Base-by-base conservation (phyloP, 1,140 invertebrate species). In the Aethina tumida region DNA sequence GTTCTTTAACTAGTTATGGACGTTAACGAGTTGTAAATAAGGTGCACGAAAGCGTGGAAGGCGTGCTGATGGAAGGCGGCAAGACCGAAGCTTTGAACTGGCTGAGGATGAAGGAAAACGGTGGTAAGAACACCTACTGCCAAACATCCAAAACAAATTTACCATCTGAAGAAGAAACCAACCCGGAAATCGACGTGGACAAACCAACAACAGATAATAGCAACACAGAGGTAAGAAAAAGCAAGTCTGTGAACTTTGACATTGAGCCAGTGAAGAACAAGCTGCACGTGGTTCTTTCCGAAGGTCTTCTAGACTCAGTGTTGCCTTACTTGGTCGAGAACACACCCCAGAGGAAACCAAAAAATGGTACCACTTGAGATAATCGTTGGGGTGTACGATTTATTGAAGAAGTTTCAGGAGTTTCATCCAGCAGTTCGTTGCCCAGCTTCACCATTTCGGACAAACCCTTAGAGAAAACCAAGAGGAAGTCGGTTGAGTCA, bases 271-370 rank as follows among this genome's bases (percentile, higher is more conserved):
- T 64, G 10, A 59, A 70, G 47, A 59, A 55, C 30, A 73, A 69
- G 55, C 52, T 73, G 17, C 71, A 70, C 38, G 66, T 79, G 65
- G 71, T 84, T 4, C 67, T 84, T 34, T 78, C 81, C 29, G 81
- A 85, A 64, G 82, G 82, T 14, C 69, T 86, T 37, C 59, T 86
- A 13, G 83, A 86, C 59, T 84, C 82, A 0, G 75, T 85, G 37
- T 54, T 85, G 6, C 78, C 81, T 13, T 51, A 49, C 18, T 19
- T 48, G 17, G 25, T 46, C 10, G 39, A 45, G 25, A 44, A 35
- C 25, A 24, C 35, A 10, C 19, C 26, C n/a, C n/a, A n/a, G n/a
- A n/a, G n/a, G n/a, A n/a, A n/a, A n/a, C n/a, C n/a, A n/a, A n/a
- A n/a, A n/a, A n/a, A n/a, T n/a, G n/a, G n/a, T 12, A 24, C 42